phyloP scores from a whole-genome alignment of 2,888 invertebrate species.

The Tipula vernalis region DNA sequence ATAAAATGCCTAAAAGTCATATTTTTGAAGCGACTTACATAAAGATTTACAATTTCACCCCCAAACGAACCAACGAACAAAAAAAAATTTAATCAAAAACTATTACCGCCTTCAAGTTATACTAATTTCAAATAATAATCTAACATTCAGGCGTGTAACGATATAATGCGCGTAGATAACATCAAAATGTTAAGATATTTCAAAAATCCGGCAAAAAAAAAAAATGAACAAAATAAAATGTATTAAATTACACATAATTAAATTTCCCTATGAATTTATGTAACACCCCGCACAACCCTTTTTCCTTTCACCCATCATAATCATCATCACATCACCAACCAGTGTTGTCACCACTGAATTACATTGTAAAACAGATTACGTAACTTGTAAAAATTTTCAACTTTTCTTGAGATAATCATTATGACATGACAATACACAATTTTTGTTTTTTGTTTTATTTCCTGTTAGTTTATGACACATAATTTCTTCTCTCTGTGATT shows the following conservation, averaged over 20 bases:
- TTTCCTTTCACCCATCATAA: not conserved
- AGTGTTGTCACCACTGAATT: not conserved
- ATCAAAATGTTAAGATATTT: not conserved
- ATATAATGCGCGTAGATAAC: not conserved
- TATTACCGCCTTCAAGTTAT: not conserved
- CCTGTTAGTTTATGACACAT: conserved; percentile 4
- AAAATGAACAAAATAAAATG: not conserved
- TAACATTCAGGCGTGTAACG: not conserved
- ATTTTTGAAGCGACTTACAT: not conserved
- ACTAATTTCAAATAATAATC: not conserved
- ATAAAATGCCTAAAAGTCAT: not conserved
- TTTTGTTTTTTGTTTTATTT: not conserved
- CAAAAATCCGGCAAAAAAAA: not conserved
- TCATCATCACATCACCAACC: not conserved
- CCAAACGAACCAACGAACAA: not conserved
- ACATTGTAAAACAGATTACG: not conserved
- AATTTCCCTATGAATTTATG: not conserved
- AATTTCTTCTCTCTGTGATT: not conserved
- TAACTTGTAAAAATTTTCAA: not conserved
- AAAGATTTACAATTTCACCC: not conserved
- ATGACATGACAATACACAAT: not conserved
- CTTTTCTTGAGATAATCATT: not conserved
- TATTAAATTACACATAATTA: not conserved
- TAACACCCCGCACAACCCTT: not conserved
- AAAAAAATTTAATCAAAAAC: not conserved